Evolutionary conservation across 2,888 invertebrate genomes (phyloP), one percentile per base, ranked within the genome.

Genomic region (Gymnocheta viridis): DNA sequence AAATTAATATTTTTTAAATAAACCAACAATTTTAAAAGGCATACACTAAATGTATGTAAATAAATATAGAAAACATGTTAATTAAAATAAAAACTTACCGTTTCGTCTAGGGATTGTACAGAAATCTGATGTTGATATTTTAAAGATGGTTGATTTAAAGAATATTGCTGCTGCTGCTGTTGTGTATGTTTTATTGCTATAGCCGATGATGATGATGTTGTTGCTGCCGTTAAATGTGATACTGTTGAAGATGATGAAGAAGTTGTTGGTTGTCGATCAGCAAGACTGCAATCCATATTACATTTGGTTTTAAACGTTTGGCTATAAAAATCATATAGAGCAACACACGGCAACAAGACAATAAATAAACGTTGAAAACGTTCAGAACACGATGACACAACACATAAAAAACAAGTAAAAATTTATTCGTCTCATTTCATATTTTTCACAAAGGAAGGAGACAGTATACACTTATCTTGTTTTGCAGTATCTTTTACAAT

Each of bases 281-380:
- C 86, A 86, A 87, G 86, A 86, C 87, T 87, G 86, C 87, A 87
- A 87, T 87, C 87, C 87, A 87, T 87, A 87, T 87, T 87, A 83
- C 86, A 87, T 81, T 84, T 84, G 77, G 49, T 84, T 69, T 84
- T 78, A 73, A 76, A 82, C 78, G 79, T 83, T 84, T 82, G 70
- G 80, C 74, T 84, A 78, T 54, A 82, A 82, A 67, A 72, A 72
- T 64, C 82, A 82, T 60, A 84, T 54, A 58, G 44, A 62, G 81
- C 54, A 60, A 66, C 41, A 47, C 67, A 49, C 60, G 47, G 29
- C 29, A 76, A 44, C 51, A 72, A 67, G 12, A 56, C 35, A 62
- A 77, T 47, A 38, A 82, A 70, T 29, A 51, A 56, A 79, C 84
- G 69, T 32, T 32, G 10, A 19, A 38, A 64, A 67, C 32, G 32